A percentile compares a stretch with the other conserved stretches of the same genome.
Conservation (phyloP, 2,888 invertebrate genomes). For the Monopis laevigella region DNA sequence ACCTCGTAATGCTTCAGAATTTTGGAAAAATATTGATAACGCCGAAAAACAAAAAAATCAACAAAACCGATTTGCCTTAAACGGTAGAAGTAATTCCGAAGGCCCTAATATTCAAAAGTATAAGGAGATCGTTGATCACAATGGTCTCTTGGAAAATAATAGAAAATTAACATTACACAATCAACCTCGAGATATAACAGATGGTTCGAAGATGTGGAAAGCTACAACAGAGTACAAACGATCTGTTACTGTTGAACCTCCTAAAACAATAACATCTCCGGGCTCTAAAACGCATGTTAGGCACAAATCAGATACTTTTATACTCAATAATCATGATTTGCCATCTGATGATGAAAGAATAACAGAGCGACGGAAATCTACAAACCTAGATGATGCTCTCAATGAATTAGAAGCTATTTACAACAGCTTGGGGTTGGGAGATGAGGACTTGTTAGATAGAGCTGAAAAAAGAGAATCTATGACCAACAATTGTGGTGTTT, state of each 20-base stretch:
- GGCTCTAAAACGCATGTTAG: constrained; percentile 47
- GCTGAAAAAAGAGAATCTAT: constrained; percentile 78
- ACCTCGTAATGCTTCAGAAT: constrained; percentile 67
- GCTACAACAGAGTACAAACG: constrained; percentile 58
- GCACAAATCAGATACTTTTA: constrained; percentile 56
- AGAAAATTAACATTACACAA: constrained; percentile 33
- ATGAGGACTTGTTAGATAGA: constrained; percentile 82
- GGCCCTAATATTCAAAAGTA: constrained; percentile 28
- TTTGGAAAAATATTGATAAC: constrained; percentile 72
- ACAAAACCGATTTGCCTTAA: constrained; percentile 39
- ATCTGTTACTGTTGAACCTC: constrained; percentile 45
- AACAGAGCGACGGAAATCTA: constrained; percentile 71
- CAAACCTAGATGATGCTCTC: constrained; percentile 87
- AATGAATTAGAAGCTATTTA: constrained; percentile 92
- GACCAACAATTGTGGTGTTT: constrained; percentile 58
- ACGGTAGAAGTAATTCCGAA: constrained; percentile 47
- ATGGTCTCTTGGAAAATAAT: constrained; percentile 36
- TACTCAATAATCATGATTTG: constrained; percentile 42
- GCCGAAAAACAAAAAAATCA: constrained; percentile 49
- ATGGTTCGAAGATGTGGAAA: constrained; percentile 57
- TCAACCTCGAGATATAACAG: constrained; percentile 40
- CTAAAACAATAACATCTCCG: constrained; percentile 39
- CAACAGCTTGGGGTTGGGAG: constrained; percentile 84
- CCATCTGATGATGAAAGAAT: constrained; percentile 56
- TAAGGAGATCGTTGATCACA: constrained; percentile 14